Evolutionary conservation across 1,140 invertebrate species (phyloP).

Genomic region (Paralvinella palmiformis): DNA sequence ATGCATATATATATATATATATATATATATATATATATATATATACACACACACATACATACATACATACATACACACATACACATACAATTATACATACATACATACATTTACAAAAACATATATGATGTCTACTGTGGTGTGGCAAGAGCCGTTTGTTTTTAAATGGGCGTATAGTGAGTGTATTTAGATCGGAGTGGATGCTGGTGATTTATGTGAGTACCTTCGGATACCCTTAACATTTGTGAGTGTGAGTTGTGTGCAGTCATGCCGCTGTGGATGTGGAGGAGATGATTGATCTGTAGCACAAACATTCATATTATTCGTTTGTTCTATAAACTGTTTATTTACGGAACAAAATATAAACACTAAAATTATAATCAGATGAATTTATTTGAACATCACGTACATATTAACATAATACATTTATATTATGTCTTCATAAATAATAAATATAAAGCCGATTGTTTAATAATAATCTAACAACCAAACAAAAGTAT

Average conservation of each 20-base stretch:
- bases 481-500: too few species aligned
- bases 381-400: too few species aligned
- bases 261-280: neutral
- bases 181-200: neutral
- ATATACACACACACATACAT: neutral
- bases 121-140: neutral
- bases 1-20: neutral
- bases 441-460: too few species aligned
- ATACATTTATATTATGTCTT: too few species aligned
- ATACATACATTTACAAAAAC: neutral
- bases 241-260: neutral
- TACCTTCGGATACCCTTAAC: neutral
- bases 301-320: too few species aligned
- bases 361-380: too few species aligned
- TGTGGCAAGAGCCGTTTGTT: neutral
- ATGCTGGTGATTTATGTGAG: neutral
- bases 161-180: neutral
- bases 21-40: neutral
- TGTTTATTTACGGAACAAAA: too few species aligned
- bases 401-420: too few species aligned
- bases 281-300: neutral
- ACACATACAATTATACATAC: neutral
- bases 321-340: too few species aligned
- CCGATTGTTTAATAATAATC: too few species aligned
- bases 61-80: neutral